Conservation (phyloP, 2,113 vertebrate genomes). For the Camelus bactrianus region DNA sequence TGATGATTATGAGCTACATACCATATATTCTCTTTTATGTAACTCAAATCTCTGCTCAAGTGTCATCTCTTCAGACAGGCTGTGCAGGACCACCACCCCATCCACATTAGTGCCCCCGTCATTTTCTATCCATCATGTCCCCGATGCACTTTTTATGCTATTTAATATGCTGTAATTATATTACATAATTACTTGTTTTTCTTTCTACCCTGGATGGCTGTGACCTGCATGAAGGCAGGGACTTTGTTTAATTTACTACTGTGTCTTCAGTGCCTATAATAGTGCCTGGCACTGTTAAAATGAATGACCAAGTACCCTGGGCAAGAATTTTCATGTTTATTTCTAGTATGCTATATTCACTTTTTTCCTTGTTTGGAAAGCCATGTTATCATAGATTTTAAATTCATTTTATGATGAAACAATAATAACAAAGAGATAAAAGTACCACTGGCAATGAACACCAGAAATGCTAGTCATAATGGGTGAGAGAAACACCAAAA, state of each 20-base stretch:
- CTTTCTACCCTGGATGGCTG: constrained; percentile 4
- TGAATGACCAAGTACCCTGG: not conserved
- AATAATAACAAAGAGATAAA: constrained; percentile 20
- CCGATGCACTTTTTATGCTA: not conserved
- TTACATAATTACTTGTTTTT: not conserved
- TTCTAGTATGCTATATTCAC: not conserved
- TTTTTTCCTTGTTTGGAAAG: constrained; percentile 15
- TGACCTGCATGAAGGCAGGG: not conserved
- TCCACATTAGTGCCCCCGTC: not conserved
- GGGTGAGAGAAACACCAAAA: not conserved
- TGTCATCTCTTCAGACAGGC: not conserved
- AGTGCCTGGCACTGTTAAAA: constrained; percentile 13
- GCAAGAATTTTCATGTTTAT: constrained; percentile 9
- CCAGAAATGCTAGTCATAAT: not conserved
- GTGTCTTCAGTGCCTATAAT: not conserved
- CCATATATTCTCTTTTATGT: not conserved
- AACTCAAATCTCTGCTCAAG: not conserved
- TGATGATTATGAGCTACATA: not conserved
- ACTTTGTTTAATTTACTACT: constrained; percentile 23
- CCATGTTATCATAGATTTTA: not conserved
- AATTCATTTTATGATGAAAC: constrained; percentile 44
- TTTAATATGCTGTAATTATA: not conserved
- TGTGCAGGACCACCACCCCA: not conserved
- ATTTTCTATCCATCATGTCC: constrained; percentile 6
- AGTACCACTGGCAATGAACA: not conserved